Percentiles rank a stretch among this genome's conserved stretches.
phyloP scores from a whole-genome alignment of 1,140 invertebrate species.

The Pseudomyrmex pallidus region DNA sequence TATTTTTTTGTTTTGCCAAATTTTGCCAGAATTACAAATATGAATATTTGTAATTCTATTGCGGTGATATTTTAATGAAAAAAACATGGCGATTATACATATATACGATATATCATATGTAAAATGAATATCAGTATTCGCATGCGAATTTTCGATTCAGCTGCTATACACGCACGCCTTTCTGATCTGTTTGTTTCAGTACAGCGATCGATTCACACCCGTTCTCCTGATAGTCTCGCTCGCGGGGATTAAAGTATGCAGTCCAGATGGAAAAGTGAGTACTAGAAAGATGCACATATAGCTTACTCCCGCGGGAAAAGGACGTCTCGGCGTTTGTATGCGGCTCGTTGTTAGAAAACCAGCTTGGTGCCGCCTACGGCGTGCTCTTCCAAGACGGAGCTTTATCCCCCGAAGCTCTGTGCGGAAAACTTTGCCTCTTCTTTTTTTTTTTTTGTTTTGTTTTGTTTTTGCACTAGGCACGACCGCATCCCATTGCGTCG shows the following conservation, averaged over 20 bases:
- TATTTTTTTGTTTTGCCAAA: too few species aligned
- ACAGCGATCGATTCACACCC: constrained; percentile 88
- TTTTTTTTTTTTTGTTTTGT: constrained; percentile 12
- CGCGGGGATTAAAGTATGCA: constrained; percentile 93
- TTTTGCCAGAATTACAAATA: neutral
- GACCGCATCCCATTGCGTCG: constrained; percentile 4
- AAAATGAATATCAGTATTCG: neutral
- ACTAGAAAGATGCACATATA: constrained; percentile 26
- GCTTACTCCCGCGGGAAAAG: neutral
- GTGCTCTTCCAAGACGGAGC: constrained; percentile 10
- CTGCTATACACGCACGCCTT: constrained; percentile 43
- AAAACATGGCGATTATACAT: neutral
- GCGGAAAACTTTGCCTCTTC: constrained; percentile 22
- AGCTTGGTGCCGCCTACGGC: constrained; percentile 29
- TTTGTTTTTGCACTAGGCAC: neutral
- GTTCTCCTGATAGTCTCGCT: constrained; percentile 91
- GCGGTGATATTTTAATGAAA: neutral
- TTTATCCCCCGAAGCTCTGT: constrained; percentile 7
- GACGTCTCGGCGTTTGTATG: constrained; percentile 13
- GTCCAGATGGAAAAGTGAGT: constrained; percentile 92
- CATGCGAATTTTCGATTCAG: neutral
- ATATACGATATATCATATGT: neutral
- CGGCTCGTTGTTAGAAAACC: constrained; percentile 21
- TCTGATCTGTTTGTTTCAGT: constrained; percentile 85
- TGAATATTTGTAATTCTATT: neutral